A percentile compares a stretch with the other conserved stretches of the same genome.
phyloP scores from a whole-genome alignment of 2,113 vertebrate genomes.

The Ameiurus melas region DNA sequence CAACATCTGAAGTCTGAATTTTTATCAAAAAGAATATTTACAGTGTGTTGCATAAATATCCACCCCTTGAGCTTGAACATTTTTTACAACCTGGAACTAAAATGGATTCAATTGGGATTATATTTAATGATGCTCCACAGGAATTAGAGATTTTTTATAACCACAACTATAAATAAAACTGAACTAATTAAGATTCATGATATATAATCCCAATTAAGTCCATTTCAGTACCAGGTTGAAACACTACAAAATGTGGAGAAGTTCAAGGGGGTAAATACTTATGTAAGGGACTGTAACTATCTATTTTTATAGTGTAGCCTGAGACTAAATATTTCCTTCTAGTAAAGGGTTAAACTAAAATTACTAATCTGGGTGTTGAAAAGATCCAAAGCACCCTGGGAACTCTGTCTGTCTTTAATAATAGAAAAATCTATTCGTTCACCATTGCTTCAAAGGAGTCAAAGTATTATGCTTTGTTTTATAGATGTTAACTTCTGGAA shows the following conservation, averaged over 20 bases:
- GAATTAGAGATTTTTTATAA: background rate
- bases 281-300: background rate
- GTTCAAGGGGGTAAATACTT: background rate
- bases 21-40: background rate
- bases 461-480: slow-evolving; percentile 23
- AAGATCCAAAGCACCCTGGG: background rate
- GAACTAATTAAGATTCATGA: background rate
- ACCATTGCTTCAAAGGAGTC: slow-evolving; percentile 27
- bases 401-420: slow-evolving; percentile 18
- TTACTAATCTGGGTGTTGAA: slow-evolving; percentile 16
- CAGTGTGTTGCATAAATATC: background rate
- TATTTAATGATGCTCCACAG: background rate
- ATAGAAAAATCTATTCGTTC: slow-evolving; percentile 31
- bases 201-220: background rate
- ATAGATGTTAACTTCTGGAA: slow-evolving; percentile 12
- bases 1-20: slow-evolving; percentile 1
- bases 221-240: background rate
- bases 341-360: slow-evolving; percentile 23
- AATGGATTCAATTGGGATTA: background rate
- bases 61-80: background rate
- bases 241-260: background rate
- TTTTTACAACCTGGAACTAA: background rate
- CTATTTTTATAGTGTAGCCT: background rate
- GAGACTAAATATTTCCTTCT: background rate
- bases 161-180: background rate